Conservation (phyloP, 2,113 vertebrate species). For the Riparia riparia region DNA sequence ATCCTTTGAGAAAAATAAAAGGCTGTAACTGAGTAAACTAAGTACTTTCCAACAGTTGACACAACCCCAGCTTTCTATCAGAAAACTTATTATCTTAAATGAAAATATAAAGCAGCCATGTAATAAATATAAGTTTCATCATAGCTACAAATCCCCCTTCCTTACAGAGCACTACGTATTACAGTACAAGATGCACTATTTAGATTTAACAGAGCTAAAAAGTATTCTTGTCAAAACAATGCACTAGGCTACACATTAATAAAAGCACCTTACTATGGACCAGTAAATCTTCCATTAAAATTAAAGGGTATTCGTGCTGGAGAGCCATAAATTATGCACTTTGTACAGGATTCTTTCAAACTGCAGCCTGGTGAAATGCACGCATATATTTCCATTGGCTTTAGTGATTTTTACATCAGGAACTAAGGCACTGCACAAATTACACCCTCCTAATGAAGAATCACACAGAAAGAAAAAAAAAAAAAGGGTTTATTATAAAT, state of each 20-base stretch:
- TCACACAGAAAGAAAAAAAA: neutral
- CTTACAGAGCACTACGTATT: accelerated
- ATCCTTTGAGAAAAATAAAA: neutral
- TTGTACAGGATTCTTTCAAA: neutral
- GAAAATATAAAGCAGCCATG: neutral
- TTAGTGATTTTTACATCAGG: neutral
- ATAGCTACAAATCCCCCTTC: neutral
- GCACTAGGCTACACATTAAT: neutral
- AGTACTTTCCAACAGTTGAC: neutral
- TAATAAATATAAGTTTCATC: neutral
- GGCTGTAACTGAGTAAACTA: neutral
- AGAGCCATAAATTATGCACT: neutral
- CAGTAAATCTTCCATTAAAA: neutral
- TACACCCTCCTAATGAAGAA: neutral
- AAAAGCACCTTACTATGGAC: neutral
- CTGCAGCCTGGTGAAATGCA: neutral
- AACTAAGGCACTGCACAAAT: neutral
- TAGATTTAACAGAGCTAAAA: neutral
- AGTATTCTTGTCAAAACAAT: neutral
- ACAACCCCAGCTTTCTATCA: neutral
- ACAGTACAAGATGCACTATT: neutral
- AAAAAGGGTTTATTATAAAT: neutral
- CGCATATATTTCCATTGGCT: neutral
- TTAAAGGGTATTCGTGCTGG: neutral
- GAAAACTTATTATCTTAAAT: neutral